Conservation (phyloP, 2,113 vertebrate genomes). For the Sinosuthora webbiana region DNA sequence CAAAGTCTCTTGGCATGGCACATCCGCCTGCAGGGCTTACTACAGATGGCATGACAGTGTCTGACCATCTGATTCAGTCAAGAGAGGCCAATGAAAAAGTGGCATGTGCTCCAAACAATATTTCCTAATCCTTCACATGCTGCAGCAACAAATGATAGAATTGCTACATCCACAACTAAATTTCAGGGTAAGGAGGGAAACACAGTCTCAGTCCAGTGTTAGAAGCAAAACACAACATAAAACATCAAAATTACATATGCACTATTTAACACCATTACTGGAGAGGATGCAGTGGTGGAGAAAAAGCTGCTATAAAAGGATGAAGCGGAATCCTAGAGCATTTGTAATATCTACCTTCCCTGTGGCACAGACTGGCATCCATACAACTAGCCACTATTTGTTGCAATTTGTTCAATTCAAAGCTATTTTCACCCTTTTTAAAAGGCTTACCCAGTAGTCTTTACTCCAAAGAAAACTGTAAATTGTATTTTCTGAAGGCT, state of each 20-base stretch:
- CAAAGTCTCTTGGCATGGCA: not conserved
- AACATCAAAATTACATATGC: slow-evolving; percentile 42
- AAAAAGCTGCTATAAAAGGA: slow-evolving; percentile 16
- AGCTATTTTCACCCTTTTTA: not conserved
- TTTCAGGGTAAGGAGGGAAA: not conserved
- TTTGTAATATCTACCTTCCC: slow-evolving; percentile 34
- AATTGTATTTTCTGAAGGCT: not conserved
- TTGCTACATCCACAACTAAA: not conserved
- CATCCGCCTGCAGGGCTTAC: slow-evolving; percentile 17
- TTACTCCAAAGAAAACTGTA: not conserved
- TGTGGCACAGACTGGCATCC: slow-evolving; percentile 10
- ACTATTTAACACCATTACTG: slow-evolving; percentile 63
- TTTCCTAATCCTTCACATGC: slow-evolving; percentile 28
- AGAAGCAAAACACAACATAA: slow-evolving; percentile 16
- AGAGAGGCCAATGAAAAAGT: slow-evolving; percentile 3
- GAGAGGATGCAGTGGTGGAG: slow-evolving; percentile 22
- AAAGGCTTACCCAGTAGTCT: not conserved
- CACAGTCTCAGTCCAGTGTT: not conserved
- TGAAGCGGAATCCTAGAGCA: slow-evolving; percentile 12
- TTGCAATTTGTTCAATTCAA: slow-evolving; percentile 31
- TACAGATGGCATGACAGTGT: slow-evolving; percentile 42
- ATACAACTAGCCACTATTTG: not conserved
- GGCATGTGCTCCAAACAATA: slow-evolving; percentile 26
- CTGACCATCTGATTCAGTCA: slow-evolving; percentile 60
- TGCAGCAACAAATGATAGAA: slow-evolving; percentile 10